Base-by-base conservation (phyloP, 2,113 vertebrate species). In the Sylvilagus bachmani region DNA sequence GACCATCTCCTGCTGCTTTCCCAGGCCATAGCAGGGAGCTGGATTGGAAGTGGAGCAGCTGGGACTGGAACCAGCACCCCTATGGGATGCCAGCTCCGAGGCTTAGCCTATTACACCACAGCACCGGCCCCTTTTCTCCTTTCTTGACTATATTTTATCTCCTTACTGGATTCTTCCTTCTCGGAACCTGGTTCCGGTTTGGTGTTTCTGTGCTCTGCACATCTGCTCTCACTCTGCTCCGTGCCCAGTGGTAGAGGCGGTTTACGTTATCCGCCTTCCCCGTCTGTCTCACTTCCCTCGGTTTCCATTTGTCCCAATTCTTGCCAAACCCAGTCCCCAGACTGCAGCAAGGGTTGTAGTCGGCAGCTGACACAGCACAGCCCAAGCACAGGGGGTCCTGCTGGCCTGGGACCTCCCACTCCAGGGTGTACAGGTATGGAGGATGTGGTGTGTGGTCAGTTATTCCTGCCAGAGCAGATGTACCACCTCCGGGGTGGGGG, bases 341-440 rank as follows among this genome's bases (percentile, higher is more conserved):
- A 75, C 24, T 49, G 22, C 31, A 16, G 51, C 33, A 31, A n/a
- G 3, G 12, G 22, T n/a, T 33, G 49, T 44, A 11, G 6, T 33
- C 5, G 0, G 1, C 29, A 24, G 36, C 62, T 22, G 19, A 38
- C 49, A 2, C 22, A 16, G n/a, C 2, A 0, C 24, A 61, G 16
- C 25, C 0, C 3, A 24, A 90, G 67, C 17, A 12, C 27, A 16
- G 2, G 31, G 36, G 38, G 55, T 22, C 6, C 0, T 29, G 24
- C 49, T 29, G 11, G 25, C 36, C 36, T 5, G 6, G 58, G 44
- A 17, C 61, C 38, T 49, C 49, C 11, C 0, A 0, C 31, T 36
- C 14, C n/a, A 14, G 3, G 7, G 22, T 5, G 13, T 16, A 3
- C 33, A 36, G 69, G 62, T 0, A 10, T 16, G 25, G 5, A 0